Base-by-base conservation (phyloP, 1,140 invertebrate genomes). In the Caenorhabditis inopinata region DNA sequence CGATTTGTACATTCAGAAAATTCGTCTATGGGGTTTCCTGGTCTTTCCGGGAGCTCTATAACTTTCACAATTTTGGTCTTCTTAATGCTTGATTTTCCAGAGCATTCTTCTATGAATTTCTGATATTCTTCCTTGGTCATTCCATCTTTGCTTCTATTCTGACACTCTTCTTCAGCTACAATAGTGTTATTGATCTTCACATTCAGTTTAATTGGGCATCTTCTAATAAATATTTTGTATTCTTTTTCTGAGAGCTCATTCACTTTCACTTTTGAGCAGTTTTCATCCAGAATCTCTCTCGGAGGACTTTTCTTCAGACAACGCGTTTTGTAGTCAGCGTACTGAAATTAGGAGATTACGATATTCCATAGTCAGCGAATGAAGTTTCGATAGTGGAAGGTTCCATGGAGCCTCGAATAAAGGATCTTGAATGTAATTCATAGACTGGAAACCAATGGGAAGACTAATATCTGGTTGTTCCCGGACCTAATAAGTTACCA, bases 81-180 rank as follows among this genome's bases (percentile, higher is more conserved):
- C 21, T 68, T 14, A 38, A 68, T 21, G 7, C 11, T n/a, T 42
- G 58, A 32, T 38, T 68, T 68, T 38, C n/a, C 11, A 21, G 32
- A 38, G 9, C 58, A 68, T 2, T 68, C 32, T 5, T 29, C 21
- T 16, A 11, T 21, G 32, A 29, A 68, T 21, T 68, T 4, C n/a
- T 42, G 32, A 11, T 68, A 68, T 42, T 68, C 58, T 21, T 68
- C 58, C 18, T 38, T 68, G 9, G 58, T 68, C 58, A 68, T 68
- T 38, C 12, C 32, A 68, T 68, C 58, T n/a, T 29, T 68, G 27
- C 38, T 68, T 16, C n/a, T 68, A 38, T 68, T 68, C 27, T 58
- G 51, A 21, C 58, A 68, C 21, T 9, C 32, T 21, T 68, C 27
- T 5, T 12, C n/a, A 1, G 21, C n/a, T 1, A 38, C 58, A 9